Conservation (phyloP, 2,888 invertebrate species). For the Caenorhabditis becei region DNA sequence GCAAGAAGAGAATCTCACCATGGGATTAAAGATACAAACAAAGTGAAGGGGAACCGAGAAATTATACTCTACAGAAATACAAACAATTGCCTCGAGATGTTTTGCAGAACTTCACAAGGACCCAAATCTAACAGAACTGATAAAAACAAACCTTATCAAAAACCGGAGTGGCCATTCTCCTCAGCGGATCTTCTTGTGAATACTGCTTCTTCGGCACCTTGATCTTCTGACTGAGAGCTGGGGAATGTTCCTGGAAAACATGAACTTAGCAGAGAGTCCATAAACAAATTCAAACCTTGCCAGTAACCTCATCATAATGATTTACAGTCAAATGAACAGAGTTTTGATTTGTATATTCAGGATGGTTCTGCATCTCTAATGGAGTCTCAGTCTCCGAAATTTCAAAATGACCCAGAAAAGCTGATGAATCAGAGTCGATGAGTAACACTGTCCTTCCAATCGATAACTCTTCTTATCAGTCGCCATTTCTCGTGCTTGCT, state of each 20-base stretch:
- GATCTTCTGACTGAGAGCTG: conserved; percentile 72
- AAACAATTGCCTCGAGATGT: too few species aligned
- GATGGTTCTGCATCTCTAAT: too few species aligned
- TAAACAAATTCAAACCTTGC: conserved; percentile 16
- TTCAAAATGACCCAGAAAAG: too few species aligned
- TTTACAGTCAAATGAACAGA: conserved; percentile 31
- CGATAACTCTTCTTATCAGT: conserved; percentile 40
- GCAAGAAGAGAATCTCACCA: not conserved
- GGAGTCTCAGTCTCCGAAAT: too few species aligned
- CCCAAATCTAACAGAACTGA: not conserved
- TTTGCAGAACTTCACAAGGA: not conserved
- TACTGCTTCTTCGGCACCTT: conserved; percentile 75
- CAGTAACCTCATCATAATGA: conserved; percentile 24
- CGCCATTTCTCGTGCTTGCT: conserved; percentile 15
- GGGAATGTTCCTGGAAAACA: conserved; percentile 73
- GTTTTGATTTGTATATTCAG: too few species aligned
- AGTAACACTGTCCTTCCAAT: conserved; percentile 13
- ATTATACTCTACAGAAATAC: too few species aligned
- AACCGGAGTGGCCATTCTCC: conserved; percentile 76
- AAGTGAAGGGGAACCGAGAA: too few species aligned
- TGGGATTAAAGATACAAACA: too few species aligned
- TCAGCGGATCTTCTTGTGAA: conserved; percentile 73
- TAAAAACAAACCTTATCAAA: conserved; percentile 72
- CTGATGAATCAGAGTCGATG: conserved; percentile 23
- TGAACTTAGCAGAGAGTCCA: not conserved